Percentiles rank a stretch among this genome's conserved stretches.
phyloP scores from a whole-genome alignment of 2,888 invertebrate species.

The Limnephilus lunatus region DNA sequence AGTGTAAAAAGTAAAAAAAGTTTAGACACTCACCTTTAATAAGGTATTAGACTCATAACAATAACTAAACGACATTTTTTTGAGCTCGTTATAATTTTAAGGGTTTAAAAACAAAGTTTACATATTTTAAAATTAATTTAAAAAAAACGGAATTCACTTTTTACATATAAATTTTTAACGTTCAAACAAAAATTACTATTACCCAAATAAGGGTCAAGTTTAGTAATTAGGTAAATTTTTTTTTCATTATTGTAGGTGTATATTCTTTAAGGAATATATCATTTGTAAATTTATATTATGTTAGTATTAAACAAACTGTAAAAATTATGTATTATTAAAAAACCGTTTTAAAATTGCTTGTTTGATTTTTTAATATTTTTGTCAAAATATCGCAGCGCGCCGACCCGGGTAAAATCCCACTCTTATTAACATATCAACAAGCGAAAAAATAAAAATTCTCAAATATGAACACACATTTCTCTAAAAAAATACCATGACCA shows the following conservation, averaged over 20 bases:
- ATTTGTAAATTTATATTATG: background rate
- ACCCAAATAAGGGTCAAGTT: too few species aligned
- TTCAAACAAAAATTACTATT: too few species aligned
- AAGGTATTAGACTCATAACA: too few species aligned
- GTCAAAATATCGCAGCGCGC: background rate
- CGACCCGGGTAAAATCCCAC: background rate
- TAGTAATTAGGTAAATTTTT: too few species aligned
- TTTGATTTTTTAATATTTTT: background rate
- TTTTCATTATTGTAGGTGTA: background rate
- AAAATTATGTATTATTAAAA: background rate
- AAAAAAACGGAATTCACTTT: too few species aligned
- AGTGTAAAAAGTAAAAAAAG: too few species aligned
- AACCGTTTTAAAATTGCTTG: background rate
- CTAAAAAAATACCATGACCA: background rate
- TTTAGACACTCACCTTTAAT: too few species aligned
- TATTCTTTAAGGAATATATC: background rate
- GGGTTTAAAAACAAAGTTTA: too few species aligned
- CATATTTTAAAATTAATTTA: too few species aligned
- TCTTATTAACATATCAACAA: background rate
- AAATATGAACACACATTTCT: background rate
- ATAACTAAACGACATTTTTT: too few species aligned
- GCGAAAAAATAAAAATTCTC: background rate
- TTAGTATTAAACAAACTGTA: background rate
- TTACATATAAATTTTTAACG: too few species aligned
- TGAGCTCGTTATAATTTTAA: too few species aligned